These are phyloP conservation scores for Planiliza haematocheilus DNA, from an alignment of 2,113 vertebrate species.

Conservation along the genomic window DNA sequence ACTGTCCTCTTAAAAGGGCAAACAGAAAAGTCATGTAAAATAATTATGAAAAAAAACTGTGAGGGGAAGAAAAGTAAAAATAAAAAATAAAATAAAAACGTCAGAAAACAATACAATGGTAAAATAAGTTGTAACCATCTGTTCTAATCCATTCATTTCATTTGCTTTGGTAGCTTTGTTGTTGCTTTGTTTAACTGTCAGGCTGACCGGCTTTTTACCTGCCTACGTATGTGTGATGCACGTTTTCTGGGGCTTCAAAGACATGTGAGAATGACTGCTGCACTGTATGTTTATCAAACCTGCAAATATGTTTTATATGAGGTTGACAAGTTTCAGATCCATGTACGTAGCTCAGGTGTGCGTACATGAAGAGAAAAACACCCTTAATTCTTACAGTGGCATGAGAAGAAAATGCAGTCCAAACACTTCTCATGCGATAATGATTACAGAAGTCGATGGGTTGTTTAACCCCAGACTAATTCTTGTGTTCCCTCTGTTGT, in stretches of 20 bases:
- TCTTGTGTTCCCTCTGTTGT: background rate
- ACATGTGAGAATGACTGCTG: background rate
- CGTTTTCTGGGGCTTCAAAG: slow-evolving; percentile 14
- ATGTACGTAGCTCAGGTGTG: background rate
- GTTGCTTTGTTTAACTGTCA: slow-evolving; percentile 1
- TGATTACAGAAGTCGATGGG: background rate
- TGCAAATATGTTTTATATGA: background rate
- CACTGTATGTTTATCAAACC: slow-evolving; percentile 1
- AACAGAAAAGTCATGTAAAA: slow-evolving; percentile 52
- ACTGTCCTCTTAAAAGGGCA: slow-evolving; percentile 73
- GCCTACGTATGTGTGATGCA: background rate
- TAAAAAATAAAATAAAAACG: background rate
- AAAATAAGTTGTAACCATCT: slow-evolving; percentile 1
- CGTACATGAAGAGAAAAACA: slow-evolving; percentile 10
- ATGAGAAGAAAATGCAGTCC: too few species aligned
- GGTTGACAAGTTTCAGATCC: background rate
- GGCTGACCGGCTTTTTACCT: background rate
- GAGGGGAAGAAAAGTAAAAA: background rate
- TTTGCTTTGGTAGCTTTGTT: background rate
- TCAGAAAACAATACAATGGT: slow-evolving; percentile 20
- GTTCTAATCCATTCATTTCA: slow-evolving; percentile 15
- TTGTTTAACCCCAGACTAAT: background rate
- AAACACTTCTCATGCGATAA: too few species aligned
- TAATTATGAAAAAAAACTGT: slow-evolving; percentile 46
- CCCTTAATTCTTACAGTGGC: too few species aligned